Base-by-base conservation (phyloP, 2,797 vertebrate genomes). In the Sebastolobus alascanus region DNA sequence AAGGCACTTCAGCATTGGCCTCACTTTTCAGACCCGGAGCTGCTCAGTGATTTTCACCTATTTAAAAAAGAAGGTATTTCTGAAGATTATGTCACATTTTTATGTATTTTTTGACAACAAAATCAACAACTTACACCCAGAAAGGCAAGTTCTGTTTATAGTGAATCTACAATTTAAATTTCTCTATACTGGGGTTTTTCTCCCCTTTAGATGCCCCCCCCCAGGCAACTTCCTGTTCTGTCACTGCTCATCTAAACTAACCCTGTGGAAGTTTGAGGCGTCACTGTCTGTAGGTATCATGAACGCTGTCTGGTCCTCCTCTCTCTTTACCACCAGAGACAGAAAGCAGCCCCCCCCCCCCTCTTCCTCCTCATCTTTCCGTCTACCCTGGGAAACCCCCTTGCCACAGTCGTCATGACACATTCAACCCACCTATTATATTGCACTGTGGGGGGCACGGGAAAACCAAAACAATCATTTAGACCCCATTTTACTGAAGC, bases 381-480 rank as follows among this genome's bases (percentile, higher is more conserved):
- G 83, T 89, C 67, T 67, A 50, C 64, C 67, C 83, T 76, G 86
- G 90, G 89, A 91, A 94, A 89, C 79, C 88, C 93, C 93, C 87
- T 43, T n/a, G 8, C 79, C 85, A 81, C 84, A 88, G 71, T 77
- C 81, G 77, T 50, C 69, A 87, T 87, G 79, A 88, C 84, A 89
- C 79, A 87, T 74, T 84, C 77, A 88, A 85, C 84, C 91, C 85
- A 86, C 86, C 79, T 83, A 91, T 92, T 90, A 88, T 86, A 77
- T 74, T 73, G 76, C 86, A 61, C 52, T 33, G 86, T 91, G 89
- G 89, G 90, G 88, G 87, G 77, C 67, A 50, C 1, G 38, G 67
- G 56, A 83, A 46, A 91, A 85, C 79, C 85, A 84, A 91, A 93
- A 93, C 92, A 90, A 78, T 87, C 66, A 92, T 92, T 91, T 86